Evolutionary conservation across 2,797 vertebrate species (phyloP).

Genomic region (Scolopax rusticola): DNA sequence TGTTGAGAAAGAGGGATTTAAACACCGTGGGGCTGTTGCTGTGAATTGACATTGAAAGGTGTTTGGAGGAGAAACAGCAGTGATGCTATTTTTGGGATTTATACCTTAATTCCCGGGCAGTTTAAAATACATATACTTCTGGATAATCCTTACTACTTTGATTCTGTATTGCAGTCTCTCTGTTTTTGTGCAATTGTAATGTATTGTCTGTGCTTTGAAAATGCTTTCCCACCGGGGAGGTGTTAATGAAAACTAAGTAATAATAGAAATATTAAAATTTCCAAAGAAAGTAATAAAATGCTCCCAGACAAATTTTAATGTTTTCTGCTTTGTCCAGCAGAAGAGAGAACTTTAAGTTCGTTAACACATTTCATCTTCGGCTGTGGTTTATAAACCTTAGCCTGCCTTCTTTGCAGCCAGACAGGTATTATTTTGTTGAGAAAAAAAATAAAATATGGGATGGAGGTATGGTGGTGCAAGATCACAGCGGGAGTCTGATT

Average conservation of each 20-base stretch:
- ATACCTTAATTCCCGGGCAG: neutral
- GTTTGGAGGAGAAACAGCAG: neutral
- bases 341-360: neutral
- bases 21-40: neutral
- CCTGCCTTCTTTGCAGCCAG: neutral
- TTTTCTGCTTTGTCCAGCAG: neutral
- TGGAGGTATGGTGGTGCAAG: neutral
- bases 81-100: neutral
- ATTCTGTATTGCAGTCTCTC: neutral
- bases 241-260: neutral
- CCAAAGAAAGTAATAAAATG: neutral
- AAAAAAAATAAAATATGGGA: neutral
- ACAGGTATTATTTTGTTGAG: neutral
- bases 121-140: neutral
- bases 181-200: neutral
- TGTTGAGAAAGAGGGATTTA: neutral
- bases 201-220: neutral
- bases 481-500: neutral
- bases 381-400: neutral
- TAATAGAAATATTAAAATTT: neutral
- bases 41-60: neutral
- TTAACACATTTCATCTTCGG: neutral
- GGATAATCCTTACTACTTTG: neutral
- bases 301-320: neutral
- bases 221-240: neutral